Conservation (phyloP, 2,888 invertebrate species). For the Oscheius myriophilus region DNA sequence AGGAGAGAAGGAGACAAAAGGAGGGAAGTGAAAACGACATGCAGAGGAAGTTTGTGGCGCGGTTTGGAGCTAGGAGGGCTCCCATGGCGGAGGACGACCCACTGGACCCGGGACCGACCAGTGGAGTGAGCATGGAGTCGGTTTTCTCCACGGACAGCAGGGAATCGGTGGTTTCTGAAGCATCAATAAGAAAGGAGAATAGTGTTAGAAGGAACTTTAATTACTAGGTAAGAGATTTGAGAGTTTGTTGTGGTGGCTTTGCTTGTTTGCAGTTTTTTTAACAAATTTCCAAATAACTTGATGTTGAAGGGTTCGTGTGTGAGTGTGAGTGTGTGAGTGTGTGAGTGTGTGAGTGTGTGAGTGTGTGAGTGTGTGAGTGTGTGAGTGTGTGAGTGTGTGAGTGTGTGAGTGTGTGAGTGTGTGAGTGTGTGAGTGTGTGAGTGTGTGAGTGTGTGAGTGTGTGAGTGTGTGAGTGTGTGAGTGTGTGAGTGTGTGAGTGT, state of each 20-base stretch:
- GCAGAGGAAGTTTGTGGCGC: constrained; percentile 51
- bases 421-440: no score
- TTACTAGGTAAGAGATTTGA: constrained; percentile 43
- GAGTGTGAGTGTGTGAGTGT: no score
- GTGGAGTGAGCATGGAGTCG: constrained; percentile 42
- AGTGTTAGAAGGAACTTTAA: constrained; percentile 63
- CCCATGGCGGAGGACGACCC: constrained; percentile 56
- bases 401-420: no score
- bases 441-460: no score
- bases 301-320: no score
- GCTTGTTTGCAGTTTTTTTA: constrained; percentile 11
- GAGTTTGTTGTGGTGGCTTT: background rate
- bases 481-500: no score
- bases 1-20: background rate
- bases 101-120: constrained; percentile 47
- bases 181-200: constrained; percentile 60
- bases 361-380: no score
- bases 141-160: constrained; percentile 54
- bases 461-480: no score
- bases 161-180: constrained; percentile 62
- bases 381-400: no score
- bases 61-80: constrained; percentile 53
- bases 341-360: background rate
- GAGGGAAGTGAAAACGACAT: constrained; percentile 50
- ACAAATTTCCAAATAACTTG: no score